phyloP scores from a whole-genome alignment of 2,797 vertebrate genomes.

The Enteromius thamalakanensis region DNA sequence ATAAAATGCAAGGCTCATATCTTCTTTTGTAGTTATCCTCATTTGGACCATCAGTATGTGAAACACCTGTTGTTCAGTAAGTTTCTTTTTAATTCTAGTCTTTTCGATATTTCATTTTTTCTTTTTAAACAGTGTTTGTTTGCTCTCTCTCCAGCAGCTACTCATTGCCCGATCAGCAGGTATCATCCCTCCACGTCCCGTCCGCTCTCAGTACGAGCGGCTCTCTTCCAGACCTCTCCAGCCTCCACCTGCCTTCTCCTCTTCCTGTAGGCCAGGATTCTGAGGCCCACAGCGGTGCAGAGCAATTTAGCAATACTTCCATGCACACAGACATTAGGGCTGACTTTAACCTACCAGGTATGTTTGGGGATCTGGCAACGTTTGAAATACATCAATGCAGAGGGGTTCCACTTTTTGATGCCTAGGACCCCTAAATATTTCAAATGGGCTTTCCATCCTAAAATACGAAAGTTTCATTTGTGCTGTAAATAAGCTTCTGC shows the following conservation, averaged over 20 bases:
- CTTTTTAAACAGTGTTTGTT: not conserved
- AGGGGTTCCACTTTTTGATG: not conserved
- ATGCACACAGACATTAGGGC: slow-evolving; percentile 77
- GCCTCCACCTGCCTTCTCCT: slow-evolving; percentile 81
- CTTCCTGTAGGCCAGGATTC: slow-evolving; percentile 77
- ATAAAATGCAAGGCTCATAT: not conserved
- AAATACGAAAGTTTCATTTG: not conserved
- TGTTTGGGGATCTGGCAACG: slow-evolving; percentile 30
- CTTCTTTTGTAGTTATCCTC: slow-evolving; percentile 38
- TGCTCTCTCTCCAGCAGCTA: slow-evolving; percentile 68
- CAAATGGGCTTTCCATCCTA: not conserved
- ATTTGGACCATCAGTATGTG: slow-evolving; percentile 38
- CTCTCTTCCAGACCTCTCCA: slow-evolving; percentile 85
- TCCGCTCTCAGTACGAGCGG: slow-evolving; percentile 79
- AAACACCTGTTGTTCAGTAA: slow-evolving; percentile 52
- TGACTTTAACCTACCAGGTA: slow-evolving; percentile 74
- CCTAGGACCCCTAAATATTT: no score
- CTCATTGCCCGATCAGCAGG: slow-evolving; percentile 75
- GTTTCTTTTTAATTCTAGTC: not conserved
- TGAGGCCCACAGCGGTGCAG: slow-evolving; percentile 74
- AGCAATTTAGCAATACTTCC: slow-evolving; percentile 76
- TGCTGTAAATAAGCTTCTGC: not conserved
- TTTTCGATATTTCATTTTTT: not conserved
- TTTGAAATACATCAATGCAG: not conserved
- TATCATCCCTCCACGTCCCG: slow-evolving; percentile 69